Conservation (phyloP, 1,140 invertebrate genomes). For the Zaprionus lachaisei region DNA sequence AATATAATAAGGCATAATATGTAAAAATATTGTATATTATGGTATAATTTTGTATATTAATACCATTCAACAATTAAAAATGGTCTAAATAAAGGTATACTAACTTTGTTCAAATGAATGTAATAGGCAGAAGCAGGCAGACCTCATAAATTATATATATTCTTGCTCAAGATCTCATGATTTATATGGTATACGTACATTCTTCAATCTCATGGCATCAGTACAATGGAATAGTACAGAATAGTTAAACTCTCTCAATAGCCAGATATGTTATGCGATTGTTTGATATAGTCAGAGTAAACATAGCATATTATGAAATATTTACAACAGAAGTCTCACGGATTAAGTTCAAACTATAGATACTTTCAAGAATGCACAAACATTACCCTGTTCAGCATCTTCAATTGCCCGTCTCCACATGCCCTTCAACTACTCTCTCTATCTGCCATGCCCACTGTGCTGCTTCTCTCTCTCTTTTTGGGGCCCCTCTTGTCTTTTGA, state of each 20-base stretch:
- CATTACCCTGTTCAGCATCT: not conserved
- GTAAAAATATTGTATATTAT: too few relatives aligned
- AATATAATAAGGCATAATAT: too few relatives aligned
- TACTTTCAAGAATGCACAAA: not conserved
- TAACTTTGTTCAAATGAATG: too few relatives aligned
- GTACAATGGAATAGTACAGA: fast-evolving
- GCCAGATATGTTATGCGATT: not conserved
- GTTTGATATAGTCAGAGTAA: not conserved
- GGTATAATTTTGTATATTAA: too few relatives aligned
- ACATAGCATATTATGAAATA: not conserved
- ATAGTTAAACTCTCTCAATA: not conserved
- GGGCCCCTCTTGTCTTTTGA: not conserved
- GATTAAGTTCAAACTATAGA: not conserved
- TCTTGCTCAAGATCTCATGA: too few relatives aligned
- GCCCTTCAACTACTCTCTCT: not conserved
- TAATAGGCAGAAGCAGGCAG: too few relatives aligned
- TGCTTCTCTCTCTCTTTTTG: not conserved
- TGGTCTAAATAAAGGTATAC: too few relatives aligned
- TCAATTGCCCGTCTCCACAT: not conserved
- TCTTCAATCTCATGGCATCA: too few relatives aligned
- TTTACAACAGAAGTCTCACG: not conserved
- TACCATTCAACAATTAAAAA: too few relatives aligned
- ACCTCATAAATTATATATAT: too few relatives aligned
- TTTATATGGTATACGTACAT: too few relatives aligned
- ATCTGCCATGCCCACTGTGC: not conserved